Base-by-base conservation (phyloP, 2,113 vertebrate genomes). In the Lepidothrix coronata region DNA sequence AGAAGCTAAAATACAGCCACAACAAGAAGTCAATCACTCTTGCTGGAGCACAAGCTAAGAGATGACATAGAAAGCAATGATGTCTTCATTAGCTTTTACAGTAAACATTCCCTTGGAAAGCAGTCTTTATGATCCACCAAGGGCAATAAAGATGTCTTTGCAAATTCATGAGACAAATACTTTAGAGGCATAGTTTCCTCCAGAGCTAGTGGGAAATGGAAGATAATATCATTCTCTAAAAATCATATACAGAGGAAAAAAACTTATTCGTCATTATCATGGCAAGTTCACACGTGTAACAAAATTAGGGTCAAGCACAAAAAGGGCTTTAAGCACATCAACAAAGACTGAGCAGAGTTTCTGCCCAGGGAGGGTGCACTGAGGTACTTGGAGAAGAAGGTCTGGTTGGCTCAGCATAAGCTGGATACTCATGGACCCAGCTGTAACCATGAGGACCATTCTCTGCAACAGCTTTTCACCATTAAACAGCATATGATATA, bases 81-180 rank as follows among this genome's bases (percentile, higher is more conserved):
- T 85, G 75, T 93, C 96, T 94, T 96, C 88, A 95, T 97, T 95
- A 96, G 88, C 55, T 95, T 89, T 94, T 85, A 91, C 89, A 80
- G 91, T 87, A 97, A 93, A 94, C 87, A 85, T 79, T 48, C 74
- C 81, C 88, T 58, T 73, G 54, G 84, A 96, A 94, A 91, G 33
- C 46, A 92, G 92, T 65, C 83, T 89, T 83, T 91, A 93, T 48
- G 68, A 88, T 73, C 66, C 84, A 89, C 77, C 65, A 91, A 85
- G 58, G 94, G 74, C 86, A 96, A 95, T 88, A 94, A 96, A 96
- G 87, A 92, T 39, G 82, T 79, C 94, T 95, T 81, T 55, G 77
- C 74, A 93, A 95, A 95, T 78, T 97, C 87, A 96, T 96, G 89
- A 95, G 87, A 88, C 66, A 87, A 89, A 95, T 87, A 79, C 71